phyloP scores from a whole-genome alignment of 2,113 vertebrate genomes.

The Nothocercus nigrocapillus region DNA sequence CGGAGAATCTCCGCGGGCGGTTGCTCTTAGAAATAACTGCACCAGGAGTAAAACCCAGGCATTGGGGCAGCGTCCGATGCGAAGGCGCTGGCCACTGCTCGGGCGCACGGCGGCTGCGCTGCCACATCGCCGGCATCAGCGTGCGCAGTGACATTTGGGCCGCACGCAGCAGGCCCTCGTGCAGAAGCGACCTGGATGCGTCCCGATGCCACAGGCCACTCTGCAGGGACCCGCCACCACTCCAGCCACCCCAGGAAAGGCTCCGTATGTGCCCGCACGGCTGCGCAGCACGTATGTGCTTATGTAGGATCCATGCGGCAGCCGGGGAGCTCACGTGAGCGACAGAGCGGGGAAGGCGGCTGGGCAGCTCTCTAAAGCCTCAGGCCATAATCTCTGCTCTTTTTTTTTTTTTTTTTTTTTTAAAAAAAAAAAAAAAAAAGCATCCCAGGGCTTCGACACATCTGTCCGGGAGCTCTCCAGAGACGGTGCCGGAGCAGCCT shows the following conservation, averaged over 20 bases:
- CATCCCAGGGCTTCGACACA: accelerated
- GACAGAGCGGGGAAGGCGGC: not conserved
- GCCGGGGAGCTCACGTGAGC: not conserved
- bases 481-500: accelerated
- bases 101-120: not conserved
- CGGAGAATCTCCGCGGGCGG: too few species aligned
- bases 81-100: too few species aligned
- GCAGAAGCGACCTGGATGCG: not conserved
- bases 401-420: not conserved
- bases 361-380: conserved; percentile 35
- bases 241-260: not conserved
- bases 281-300: conserved; percentile 23
- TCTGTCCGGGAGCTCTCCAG: not conserved
- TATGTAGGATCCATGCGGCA: not conserved
- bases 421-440: not conserved
- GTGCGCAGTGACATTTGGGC: not conserved
- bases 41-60: too few species aligned
- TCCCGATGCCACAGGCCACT: not conserved
- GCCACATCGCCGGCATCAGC: not conserved
- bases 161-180: not conserved
- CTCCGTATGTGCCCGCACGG: not conserved
- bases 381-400: conserved; percentile 12
- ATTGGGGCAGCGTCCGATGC: too few species aligned
- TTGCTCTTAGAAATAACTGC: too few species aligned
- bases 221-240: accelerated